Base-by-base conservation (phyloP, 2,113 vertebrate species). In the Protobothrops flavoviridis region DNA sequence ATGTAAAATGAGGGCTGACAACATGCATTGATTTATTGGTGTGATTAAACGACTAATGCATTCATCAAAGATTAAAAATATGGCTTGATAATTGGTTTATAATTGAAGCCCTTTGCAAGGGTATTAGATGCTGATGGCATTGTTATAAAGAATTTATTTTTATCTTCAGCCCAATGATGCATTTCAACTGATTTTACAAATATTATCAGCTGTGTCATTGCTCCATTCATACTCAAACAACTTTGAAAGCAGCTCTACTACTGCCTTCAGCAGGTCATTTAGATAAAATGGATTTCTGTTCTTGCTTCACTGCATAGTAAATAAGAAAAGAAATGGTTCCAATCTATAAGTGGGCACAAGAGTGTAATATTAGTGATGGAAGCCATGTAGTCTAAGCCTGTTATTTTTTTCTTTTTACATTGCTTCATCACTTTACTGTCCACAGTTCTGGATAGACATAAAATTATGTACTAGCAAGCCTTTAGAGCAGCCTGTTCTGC, bases 51-150 rank as follows among this genome's bases (percentile, higher is more conserved):
- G 20, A 90, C 89, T 69, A 87, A 93, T 90, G 90, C 56, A 87
- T 90, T 93, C 56, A 90, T 93, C 92, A 93, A 90, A 90, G 81
- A 90, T 87, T 90, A 57, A 93, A 93, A 93, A 90, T 53, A 48
- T 93, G 69, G n/a, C 56, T 86, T 53, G 59, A 61, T 93, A 90
- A 93, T 93, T 90, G 89, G 45, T 93, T 93, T 93, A 90, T 93
- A 90, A 93, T 93, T 93, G 92, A 48, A 90, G 56, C 55, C 88
- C 89, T 93, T 85, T 90, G 56, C 74, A 93, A 93, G 74, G 92
- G 23, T 64, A 87, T 93, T 90, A 93, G 86, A 64, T 52, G 74
- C 56, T 93, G 89, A 61, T 53, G 45, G 52, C 56, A 86, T 52
- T 61, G 55, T 86, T 87, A 53, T 53, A 87, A 93, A 90, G 7